Conservation (phyloP, 2,113 vertebrate genomes). For the Caretta caretta region DNA sequence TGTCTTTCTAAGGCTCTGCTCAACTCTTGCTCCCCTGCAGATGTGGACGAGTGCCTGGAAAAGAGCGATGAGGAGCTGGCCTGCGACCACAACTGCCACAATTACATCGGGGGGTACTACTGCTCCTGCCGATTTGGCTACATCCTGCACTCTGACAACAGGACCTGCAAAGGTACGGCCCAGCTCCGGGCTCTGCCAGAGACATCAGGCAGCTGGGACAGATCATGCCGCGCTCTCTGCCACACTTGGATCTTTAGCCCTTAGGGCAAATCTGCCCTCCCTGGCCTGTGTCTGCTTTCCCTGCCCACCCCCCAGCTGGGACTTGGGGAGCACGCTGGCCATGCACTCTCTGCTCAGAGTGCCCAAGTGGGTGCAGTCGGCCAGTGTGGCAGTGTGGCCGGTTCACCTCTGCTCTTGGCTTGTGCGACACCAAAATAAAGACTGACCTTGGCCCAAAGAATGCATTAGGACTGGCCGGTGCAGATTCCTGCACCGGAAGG, state of each 20-base stretch:
- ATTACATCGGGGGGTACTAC: slow-evolving; percentile 95
- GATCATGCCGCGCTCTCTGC: background rate
- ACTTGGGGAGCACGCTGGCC: too few relatives aligned
- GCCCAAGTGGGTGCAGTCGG: background rate
- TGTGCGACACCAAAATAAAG: background rate
- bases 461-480: background rate
- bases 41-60: slow-evolving; percentile 92
- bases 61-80: slow-evolving; percentile 84
- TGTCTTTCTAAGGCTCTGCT: fast-evolving
- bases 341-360: background rate
- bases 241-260: background rate
- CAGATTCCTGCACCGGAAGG: background rate
- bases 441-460: background rate
- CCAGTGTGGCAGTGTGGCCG: background rate
- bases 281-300: background rate
- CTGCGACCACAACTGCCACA: slow-evolving; percentile 97
- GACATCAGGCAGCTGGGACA: background rate
- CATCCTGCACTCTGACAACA: slow-evolving; percentile 93
- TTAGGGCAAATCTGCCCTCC: background rate
- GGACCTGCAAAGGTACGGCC: slow-evolving; percentile 91
- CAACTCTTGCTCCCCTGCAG: slow-evolving; percentile 66
- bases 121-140: slow-evolving; percentile 97
- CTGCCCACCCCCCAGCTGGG: background rate
- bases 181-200: fast-evolving
- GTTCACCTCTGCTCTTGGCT: background rate